A percentile compares a stretch with the other conserved stretches of the same genome.
Conservation (phyloP, 2,113 vertebrate genomes). For the Dipodomys stephensi region DNA sequence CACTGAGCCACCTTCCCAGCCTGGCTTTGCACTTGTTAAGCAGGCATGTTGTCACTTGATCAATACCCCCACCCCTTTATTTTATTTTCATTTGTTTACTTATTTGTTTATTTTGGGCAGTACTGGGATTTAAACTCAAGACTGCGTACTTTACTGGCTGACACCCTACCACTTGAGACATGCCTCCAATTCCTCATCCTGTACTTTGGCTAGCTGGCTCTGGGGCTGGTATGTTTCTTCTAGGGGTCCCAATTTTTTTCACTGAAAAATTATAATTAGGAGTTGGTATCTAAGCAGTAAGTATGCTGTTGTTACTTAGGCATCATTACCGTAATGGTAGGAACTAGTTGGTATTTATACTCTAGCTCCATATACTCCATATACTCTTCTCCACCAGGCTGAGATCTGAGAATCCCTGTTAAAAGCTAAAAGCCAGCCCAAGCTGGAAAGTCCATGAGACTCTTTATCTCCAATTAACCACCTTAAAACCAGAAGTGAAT, state of each 20-base stretch:
- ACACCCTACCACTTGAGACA: background rate
- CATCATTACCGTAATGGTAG: background rate
- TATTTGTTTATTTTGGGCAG: background rate
- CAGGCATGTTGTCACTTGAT: background rate
- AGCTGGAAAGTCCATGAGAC: too few species aligned
- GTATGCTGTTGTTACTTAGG: background rate
- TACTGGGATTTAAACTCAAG: background rate
- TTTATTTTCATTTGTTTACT: background rate
- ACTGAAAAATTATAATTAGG: constrained; percentile 26
- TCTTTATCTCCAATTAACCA: too few species aligned
- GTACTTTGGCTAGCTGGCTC: background rate
- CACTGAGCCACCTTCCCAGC: too few species aligned
- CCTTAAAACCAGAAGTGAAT: too few species aligned
- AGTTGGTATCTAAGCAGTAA: background rate
- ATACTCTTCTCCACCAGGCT: background rate
- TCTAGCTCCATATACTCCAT: background rate
- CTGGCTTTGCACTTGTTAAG: too few species aligned
- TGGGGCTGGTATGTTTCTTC: background rate
- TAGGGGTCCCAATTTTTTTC: background rate
- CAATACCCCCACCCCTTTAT: background rate
- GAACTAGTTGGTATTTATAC: background rate
- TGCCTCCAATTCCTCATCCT: background rate
- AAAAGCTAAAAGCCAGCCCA: too few species aligned
- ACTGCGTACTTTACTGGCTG: too few species aligned
- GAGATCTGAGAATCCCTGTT: too few species aligned